Evolutionary conservation across 2,113 vertebrate species (phyloP).

Genomic region (Pelobates fuscus): DNA sequence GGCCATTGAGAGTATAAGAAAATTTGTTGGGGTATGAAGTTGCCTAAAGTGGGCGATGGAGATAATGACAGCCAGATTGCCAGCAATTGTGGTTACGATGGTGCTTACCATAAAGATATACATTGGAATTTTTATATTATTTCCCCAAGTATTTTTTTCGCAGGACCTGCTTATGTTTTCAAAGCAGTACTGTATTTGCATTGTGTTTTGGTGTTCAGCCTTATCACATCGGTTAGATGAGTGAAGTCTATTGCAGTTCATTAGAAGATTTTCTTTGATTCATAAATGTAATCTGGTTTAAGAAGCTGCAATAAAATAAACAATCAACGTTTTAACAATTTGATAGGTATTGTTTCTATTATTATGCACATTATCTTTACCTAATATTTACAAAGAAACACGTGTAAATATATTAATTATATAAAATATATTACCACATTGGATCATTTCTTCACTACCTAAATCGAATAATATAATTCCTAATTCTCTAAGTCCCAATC

Average conservation of each 20-base stretch:
- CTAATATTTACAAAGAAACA: no score
- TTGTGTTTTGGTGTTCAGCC: conserved; percentile 20
- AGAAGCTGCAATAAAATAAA: conserved; percentile 45
- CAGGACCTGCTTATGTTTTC: conserved; percentile 72
- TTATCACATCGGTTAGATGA: neutral
- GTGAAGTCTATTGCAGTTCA: conserved; percentile 29
- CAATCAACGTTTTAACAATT: no score
- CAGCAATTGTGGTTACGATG: conserved; percentile 71
- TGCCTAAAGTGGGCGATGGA: conserved; percentile 75
- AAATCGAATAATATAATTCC: no score
- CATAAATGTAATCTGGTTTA: neutral
- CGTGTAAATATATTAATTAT: no score
- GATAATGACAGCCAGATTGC: conserved; percentile 77
- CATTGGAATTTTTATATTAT: conserved; percentile 60
- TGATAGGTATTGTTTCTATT: no score
- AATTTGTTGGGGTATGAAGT: conserved; percentile 75
- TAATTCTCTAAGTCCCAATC: no score
- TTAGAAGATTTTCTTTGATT: conserved; percentile 18
- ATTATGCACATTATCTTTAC: no score
- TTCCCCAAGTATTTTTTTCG: conserved; percentile 64
- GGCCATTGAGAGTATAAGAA: conserved; percentile 78
- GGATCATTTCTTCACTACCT: no score
- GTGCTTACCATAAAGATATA: conserved; percentile 69
- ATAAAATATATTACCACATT: no score
- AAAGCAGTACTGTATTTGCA: conserved; percentile 64